A percentile compares a stretch with the other conserved stretches of the same genome.
phyloP scores from a whole-genome alignment of 2,113 vertebrate genomes.

The Gasterosteus nipponicus region DNA sequence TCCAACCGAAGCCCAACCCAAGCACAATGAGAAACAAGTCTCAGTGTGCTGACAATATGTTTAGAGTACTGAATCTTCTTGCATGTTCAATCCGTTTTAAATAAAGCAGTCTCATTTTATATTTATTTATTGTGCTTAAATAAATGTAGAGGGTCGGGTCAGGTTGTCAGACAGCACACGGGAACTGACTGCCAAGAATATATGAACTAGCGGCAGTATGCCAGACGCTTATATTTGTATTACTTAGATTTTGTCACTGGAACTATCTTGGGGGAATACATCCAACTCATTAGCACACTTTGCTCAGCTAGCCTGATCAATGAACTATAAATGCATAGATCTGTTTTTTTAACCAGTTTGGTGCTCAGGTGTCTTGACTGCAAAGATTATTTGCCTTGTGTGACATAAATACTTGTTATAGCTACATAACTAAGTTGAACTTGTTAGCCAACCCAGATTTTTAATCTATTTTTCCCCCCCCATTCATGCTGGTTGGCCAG shows the following conservation, averaged over 20 bases:
- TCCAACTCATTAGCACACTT: not conserved
- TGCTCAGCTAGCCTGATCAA: not conserved
- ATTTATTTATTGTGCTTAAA: no score
- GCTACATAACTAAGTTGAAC: not conserved
- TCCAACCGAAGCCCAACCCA: no score
- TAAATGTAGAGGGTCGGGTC: not conserved
- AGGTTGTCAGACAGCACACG: not conserved
- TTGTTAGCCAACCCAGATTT: not conserved
- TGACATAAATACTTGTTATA: not conserved
- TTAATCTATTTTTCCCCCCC: not conserved
- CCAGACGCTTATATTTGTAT: not conserved
- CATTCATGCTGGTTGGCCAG: not conserved
- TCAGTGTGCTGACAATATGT: no score
- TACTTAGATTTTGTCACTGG: not conserved
- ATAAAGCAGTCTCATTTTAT: no score
- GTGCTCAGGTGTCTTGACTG: not conserved
- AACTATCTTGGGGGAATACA: not conserved
- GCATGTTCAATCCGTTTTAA: no score
- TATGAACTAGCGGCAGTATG: not conserved
- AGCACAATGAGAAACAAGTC: no score
- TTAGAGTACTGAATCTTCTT: no score
- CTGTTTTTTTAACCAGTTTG: no score
- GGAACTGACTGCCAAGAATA: not conserved
- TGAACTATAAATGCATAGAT: not conserved
- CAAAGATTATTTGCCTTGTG: not conserved